Percentiles rank a stretch among this genome's conserved stretches.
These are phyloP conservation scores for human (Homo sapiens) DNA, from an alignment of 2,113 vertebrate genomes.

Conservation along the genomic window DNA sequence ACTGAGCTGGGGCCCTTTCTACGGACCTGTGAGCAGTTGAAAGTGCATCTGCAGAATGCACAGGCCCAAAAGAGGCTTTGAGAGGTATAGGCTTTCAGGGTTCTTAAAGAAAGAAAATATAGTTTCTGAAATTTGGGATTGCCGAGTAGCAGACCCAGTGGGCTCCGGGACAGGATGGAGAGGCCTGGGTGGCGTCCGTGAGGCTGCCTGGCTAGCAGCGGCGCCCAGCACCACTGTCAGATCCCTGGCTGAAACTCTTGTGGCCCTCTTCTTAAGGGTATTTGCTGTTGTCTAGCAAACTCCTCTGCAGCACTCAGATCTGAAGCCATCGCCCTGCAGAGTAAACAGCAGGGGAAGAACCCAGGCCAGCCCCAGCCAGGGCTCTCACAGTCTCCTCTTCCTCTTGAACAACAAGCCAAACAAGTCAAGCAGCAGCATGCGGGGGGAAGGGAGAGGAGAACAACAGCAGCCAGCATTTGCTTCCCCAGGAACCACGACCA, in stretches of 20 bases:
- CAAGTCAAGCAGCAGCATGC: neutral
- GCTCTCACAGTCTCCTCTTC: neutral
- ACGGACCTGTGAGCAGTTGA: too few species aligned
- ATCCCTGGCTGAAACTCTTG: neutral
- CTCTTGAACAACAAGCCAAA: neutral
- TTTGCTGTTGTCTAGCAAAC: neutral
- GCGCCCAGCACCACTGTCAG: accelerated
- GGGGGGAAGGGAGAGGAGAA: neutral
- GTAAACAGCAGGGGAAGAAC: neutral
- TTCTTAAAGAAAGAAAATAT: neutral
- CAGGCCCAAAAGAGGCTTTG: neutral
- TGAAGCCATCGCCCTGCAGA: neutral
- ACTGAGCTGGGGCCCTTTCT: too few species aligned
- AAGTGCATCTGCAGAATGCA: neutral
- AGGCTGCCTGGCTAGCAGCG: neutral
- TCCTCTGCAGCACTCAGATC: neutral
- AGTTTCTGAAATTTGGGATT: neutral
- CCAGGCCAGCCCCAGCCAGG: neutral
- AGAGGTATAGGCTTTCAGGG: neutral
- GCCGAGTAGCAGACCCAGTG: too few species aligned
- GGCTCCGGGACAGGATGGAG: neutral
- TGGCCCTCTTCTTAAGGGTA: neutral
- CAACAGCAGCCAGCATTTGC: neutral
- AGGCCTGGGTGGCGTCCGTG: neutral
- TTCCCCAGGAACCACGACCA: neutral